These are phyloP conservation scores for Labeo calbasu DNA, from an alignment of 2,797 vertebrate genomes.

Conservation along the genomic window DNA sequence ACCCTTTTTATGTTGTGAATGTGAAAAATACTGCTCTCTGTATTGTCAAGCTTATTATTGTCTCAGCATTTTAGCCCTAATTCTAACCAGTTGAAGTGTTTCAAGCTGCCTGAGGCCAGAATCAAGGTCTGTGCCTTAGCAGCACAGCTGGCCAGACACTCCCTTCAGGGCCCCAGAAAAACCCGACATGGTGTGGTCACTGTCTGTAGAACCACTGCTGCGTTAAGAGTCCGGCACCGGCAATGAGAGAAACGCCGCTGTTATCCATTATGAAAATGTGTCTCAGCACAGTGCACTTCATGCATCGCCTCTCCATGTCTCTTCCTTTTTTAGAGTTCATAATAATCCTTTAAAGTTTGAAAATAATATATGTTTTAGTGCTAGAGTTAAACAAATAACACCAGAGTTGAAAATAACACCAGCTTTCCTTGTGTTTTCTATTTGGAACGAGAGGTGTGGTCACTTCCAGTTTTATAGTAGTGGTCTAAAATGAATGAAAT, in stretches of 20 bases:
- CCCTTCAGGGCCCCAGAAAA: constrained; percentile 49
- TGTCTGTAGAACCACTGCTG: constrained; percentile 13
- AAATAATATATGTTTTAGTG: neutral
- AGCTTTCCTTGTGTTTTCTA: neutral
- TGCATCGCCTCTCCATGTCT: neutral
- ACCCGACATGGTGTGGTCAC: constrained; percentile 42
- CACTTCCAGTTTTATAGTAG: neutral
- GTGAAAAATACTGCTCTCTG: neutral
- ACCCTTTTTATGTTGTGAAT: neutral
- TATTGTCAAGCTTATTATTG: neutral
- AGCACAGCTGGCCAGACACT: constrained; percentile 54
- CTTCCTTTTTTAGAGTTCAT: constrained; percentile 12
- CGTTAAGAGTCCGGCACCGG: constrained; percentile 21
- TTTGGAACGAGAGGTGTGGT: constrained; percentile 9
- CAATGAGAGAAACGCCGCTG: constrained; percentile 32
- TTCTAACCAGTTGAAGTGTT: neutral
- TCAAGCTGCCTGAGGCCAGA: constrained; percentile 3
- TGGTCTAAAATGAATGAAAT: neutral
- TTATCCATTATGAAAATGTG: constrained; percentile 42
- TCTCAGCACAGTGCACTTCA: neutral
- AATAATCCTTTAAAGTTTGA: neutral
- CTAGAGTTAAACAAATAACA: constrained; percentile 29
- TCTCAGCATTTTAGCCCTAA: neutral
- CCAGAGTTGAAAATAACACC: neutral
- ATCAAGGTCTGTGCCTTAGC: constrained; percentile 29